These are phyloP conservation scores for Tetragnatha versicolor DNA, from an alignment of 1,140 invertebrate species.

Conservation along the genomic window DNA sequence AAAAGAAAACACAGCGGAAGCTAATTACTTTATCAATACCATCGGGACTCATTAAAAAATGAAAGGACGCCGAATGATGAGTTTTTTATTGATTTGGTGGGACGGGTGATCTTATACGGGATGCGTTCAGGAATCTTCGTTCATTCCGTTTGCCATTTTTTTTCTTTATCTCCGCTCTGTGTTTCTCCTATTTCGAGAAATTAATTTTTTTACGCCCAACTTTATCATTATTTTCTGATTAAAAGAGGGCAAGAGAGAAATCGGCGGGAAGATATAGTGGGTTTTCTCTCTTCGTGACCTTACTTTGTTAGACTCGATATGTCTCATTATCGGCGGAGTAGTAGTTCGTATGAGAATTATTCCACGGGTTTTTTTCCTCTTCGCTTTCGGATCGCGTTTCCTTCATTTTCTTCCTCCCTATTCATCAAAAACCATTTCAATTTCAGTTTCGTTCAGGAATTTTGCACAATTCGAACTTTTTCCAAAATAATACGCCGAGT, in stretches of 20 bases:
- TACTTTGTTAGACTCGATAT: too few species aligned
- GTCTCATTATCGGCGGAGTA: too few species aligned
- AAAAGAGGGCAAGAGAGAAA: neutral
- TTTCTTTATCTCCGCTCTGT: neutral
- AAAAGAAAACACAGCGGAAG: slow-evolving; percentile 14
- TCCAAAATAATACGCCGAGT: too few species aligned
- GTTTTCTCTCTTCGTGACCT: too few species aligned
- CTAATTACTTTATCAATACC: slow-evolving; percentile 55
- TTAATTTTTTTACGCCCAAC: slow-evolving; percentile 1
- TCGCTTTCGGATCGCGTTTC: too few species aligned
- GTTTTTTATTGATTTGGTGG: slow-evolving; percentile 47
- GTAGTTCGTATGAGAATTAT: too few species aligned
- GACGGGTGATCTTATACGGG: slow-evolving; percentile 12
- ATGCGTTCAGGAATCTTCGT: slow-evolving; percentile 7
- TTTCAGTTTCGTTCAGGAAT: too few species aligned
- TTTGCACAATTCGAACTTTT: too few species aligned
- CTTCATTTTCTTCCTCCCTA: too few species aligned
- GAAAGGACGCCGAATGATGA: slow-evolving; percentile 40
- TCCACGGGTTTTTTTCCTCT: too few species aligned
- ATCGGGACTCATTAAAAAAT: slow-evolving; percentile 48
- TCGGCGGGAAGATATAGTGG: neutral
- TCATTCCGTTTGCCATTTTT: neutral
- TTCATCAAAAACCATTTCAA: too few species aligned
- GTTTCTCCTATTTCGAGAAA: slow-evolving; percentile 32
- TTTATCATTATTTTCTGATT: slow-evolving; percentile 33